Evolutionary conservation across 2,888 invertebrate species (phyloP), one percentile per base, ranked within the genome.

Genomic region (Mesorhabditis spiculigera): DNA sequence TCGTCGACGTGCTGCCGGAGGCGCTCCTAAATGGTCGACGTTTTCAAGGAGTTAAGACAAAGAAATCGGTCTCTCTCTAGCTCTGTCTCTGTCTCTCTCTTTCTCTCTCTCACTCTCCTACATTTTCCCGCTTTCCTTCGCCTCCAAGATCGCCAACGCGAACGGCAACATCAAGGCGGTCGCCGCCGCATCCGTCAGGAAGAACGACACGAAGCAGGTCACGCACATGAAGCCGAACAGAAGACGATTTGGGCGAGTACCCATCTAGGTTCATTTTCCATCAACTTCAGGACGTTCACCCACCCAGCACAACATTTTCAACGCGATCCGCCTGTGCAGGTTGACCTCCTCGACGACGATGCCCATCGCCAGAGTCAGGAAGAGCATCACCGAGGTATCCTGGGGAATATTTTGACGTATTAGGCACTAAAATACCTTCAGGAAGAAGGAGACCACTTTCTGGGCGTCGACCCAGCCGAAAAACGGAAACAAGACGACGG

Each of bases 91-190:
- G n/a, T n/a, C 28, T 28, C 28, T 28, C 28, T 28, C 28, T 28
- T 3, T 28, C 28, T 28, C 28, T 28, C n/a, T n/a, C n/a, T n/a
- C n/a, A n/a, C n/a, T n/a, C n/a, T n/a, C n/a, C n/a, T n/a, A 28
- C 28, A 28, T 28, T 28, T 28, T 28, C 3, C 28, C 28, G 28
- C 73, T 41, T 67, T 28, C 67, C 75, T 70, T 28, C 73, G 74
- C 67, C 68, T 72, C 58, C 44, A 94, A 87, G 4, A 93, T 92
- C 42, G 93, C 93, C 74, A 92, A 91, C 28, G 93, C 91, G 74
- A 94, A 94, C 0, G 94, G 93, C 72, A 93, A 91, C 93, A 94
- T 93, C 93, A 94, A 93, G 3, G 93, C 93, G 0, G 93, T 77
- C 42, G 81, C 77, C 3, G 85, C 84, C 5, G 85, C 80, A 74